A percentile compares a stretch with the other conserved stretches of the same genome.
Evolutionary conservation across 2,797 vertebrate species (phyloP).

Genomic region (Rousettus madagascariensis): DNA sequence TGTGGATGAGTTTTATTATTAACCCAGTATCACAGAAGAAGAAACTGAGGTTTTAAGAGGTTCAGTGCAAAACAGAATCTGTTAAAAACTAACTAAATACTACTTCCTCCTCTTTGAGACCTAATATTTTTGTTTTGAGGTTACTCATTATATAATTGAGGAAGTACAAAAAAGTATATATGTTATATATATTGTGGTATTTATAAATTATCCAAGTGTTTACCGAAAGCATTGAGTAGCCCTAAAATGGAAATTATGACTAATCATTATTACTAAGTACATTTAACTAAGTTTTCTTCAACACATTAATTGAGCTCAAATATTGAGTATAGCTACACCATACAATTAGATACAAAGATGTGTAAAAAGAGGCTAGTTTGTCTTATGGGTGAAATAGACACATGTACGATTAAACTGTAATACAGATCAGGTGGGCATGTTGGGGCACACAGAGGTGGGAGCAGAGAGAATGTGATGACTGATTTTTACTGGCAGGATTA

Average conservation of each 20-base stretch:
- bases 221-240: neutral
- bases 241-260: neutral
- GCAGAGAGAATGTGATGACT: neutral
- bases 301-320: neutral
- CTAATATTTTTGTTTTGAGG: conserved; percentile 13
- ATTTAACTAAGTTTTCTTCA: neutral
- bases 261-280: neutral
- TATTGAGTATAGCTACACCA: neutral
- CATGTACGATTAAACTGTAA: neutral
- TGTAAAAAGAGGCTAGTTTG: neutral
- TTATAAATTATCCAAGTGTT: neutral
- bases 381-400: neutral
- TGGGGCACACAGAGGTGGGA: neutral
- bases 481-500: neutral
- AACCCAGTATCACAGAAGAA: neutral
- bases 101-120: neutral
- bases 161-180: neutral
- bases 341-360: neutral
- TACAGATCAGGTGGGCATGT: no score
- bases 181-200: neutral
- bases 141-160: neutral
- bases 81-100: neutral
- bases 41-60: neutral
- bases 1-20: neutral
- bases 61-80: conserved; percentile 11